Percentiles rank a stretch among this genome's conserved stretches.
phyloP scores from a whole-genome alignment of 2,113 vertebrate species.

The Tupaia chinensis region DNA sequence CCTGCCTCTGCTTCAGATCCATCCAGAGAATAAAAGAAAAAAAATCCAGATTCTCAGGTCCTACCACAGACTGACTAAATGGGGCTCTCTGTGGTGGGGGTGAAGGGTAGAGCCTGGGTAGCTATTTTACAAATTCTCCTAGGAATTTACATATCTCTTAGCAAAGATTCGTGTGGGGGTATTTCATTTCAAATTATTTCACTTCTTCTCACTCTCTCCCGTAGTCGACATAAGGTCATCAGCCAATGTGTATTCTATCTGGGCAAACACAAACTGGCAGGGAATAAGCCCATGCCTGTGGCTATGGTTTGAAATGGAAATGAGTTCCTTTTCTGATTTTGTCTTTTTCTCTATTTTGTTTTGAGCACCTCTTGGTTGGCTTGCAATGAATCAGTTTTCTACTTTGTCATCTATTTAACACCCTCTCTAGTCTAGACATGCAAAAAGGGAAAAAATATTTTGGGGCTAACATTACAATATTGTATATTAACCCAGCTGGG shows the following conservation, averaged over 20 bases:
- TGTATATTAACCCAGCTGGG: constrained; percentile 55
- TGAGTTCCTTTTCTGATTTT: constrained; percentile 31
- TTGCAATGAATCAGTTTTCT: constrained; percentile 50
- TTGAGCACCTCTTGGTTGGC: constrained; percentile 35
- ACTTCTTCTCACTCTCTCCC: constrained; percentile 6
- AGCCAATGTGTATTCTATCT: neutral
- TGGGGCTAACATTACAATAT: constrained; percentile 29
- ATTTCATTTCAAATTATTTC: constrained; percentile 45
- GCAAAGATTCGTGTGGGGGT: neutral
- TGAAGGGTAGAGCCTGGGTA: neutral
- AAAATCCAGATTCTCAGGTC: neutral
- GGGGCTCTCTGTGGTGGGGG: neutral
- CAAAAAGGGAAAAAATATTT: constrained; percentile 60
- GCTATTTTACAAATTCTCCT: constrained; percentile 44
- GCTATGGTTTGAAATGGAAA: constrained; percentile 63
- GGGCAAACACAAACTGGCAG: constrained; percentile 54
- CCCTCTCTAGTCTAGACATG: constrained; percentile 54
- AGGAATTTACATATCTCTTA: neutral
- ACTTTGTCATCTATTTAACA: constrained; percentile 63
- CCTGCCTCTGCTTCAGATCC: constrained; percentile 5
- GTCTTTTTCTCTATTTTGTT: constrained; percentile 13
- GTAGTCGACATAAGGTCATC: neutral
- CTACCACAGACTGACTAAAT: neutral
- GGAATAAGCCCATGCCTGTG: constrained; percentile 19
- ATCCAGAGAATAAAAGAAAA: neutral